These are phyloP conservation scores for Rhamnusium bicolor DNA, from an alignment of 2,888 invertebrate species.

Conservation along the genomic window DNA sequence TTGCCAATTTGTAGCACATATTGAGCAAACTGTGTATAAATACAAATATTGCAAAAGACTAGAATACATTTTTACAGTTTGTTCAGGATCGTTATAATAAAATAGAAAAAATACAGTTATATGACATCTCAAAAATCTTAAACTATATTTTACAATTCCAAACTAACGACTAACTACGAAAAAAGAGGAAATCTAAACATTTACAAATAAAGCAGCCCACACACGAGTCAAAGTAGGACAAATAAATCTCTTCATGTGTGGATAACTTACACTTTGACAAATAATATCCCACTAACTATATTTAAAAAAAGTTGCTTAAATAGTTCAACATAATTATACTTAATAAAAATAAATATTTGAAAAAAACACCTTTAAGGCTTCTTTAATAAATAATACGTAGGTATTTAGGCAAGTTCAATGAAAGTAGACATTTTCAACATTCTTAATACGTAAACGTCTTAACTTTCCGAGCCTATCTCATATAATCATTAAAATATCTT, in stretches of 20 bases:
- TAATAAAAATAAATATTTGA: background rate
- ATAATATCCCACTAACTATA: background rate
- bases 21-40: conserved; percentile 64
- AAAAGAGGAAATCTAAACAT: conserved; percentile 12
- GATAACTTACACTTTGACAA: background rate
- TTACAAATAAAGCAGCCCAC: conserved; percentile 15
- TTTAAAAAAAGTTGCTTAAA: background rate
- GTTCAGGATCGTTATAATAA: conserved; percentile 49
- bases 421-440: conserved; percentile 9
- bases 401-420: too few species aligned
- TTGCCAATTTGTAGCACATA: conserved; percentile 55
- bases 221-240: background rate
- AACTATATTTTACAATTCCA: conserved; percentile 22
- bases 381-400: background rate
- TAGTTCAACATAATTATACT: too few species aligned
- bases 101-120: conserved; percentile 55
- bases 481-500: conserved; percentile 25
- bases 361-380: background rate
- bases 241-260: background rate
- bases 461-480: background rate
- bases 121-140: conserved; percentile 12
- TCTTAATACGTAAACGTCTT: background rate
- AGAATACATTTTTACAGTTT: conserved; percentile 61
- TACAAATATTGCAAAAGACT: conserved; percentile 64
- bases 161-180: conserved; percentile 17